Evolutionary conservation across 2,113 vertebrate genomes (phyloP), one percentile per base, ranked within the genome.

Genomic region (Oriolus oriolus): DNA sequence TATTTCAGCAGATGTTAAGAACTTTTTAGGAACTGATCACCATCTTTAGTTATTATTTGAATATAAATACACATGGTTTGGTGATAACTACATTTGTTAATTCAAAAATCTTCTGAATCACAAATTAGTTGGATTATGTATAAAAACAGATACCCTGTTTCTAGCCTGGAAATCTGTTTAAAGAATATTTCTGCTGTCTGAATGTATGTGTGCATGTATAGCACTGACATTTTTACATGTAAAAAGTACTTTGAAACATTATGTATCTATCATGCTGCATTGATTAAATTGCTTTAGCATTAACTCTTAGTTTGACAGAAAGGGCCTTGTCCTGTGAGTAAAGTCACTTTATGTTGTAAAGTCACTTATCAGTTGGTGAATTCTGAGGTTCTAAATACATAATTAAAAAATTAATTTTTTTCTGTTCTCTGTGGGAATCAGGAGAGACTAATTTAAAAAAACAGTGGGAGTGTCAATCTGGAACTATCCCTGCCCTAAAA

Each of bases 391-490:
- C n/a, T 69, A 71, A 74, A 33, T 66, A 33, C 15, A 47, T 35
- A 54, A 57, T 26, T 3, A 49, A 47, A 56, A 54, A 57, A 30
- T 24, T 2, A 4, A 2, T 85, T 84, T 79, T 80, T 78, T 54
- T 35, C n/a, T 65, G 54, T 85, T 50, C 41, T 89, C 75, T 93
- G 44, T 35, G 37, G 75, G 59, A 47, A 88, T 88, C 27, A 6
- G 26, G 20, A 85, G 39, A 93, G 13, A 91, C 27, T 69, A 92
- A 92, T 93, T 96, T 87, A 1, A 91, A 92, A 93, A 96, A 95
- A 15, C 92, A 91, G 70, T 84, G 56, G 78, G 74, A 90, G 24
- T 91, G 52, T 86, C 70, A 93, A 37, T 81, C 90, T 80, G 28
- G 16, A 84, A 23, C 28, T 63, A 82, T 70, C 26, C 35, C 9